phyloP scores from a whole-genome alignment of 2,113 vertebrate species.

The Tyto alba region DNA sequence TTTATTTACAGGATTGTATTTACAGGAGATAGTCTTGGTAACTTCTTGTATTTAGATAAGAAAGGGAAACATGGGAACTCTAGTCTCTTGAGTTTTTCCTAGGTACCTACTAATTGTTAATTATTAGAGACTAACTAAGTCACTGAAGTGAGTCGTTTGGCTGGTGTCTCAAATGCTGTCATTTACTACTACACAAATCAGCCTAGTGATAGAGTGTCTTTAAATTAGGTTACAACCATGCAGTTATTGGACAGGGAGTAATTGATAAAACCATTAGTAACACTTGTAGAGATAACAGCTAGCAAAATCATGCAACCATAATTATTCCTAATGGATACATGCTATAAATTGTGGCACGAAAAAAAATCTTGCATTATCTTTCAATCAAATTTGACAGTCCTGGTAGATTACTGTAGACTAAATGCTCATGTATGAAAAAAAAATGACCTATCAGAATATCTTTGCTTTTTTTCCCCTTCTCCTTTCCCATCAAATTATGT shows the following conservation, averaged over 20 bases:
- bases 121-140: slow-evolving; percentile 86
- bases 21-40: slow-evolving; percentile 7
- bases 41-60: slow-evolving; percentile 66
- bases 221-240: slow-evolving; percentile 96
- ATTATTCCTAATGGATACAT: slow-evolving; percentile 96
- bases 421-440: slow-evolving; percentile 63
- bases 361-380: slow-evolving; percentile 82
- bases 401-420: slow-evolving; percentile 75
- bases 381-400: slow-evolving; percentile 84
- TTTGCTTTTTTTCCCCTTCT: slow-evolving; percentile 23
- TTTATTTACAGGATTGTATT: slow-evolving; percentile 38
- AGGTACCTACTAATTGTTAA: slow-evolving; percentile 84
- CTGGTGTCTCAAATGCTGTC: slow-evolving; percentile 85
- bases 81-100: slow-evolving; percentile 72
- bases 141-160: slow-evolving; percentile 84
- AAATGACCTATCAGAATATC: slow-evolving; percentile 72
- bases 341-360: slow-evolving; percentile 91
- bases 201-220: slow-evolving; percentile 87
- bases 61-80: slow-evolving; percentile 47
- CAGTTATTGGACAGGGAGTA: slow-evolving; percentile 91
- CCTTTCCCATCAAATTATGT: slow-evolving; percentile 46
- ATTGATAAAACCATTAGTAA: slow-evolving; percentile 99
- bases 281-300: slow-evolving; percentile 98
- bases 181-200: slow-evolving; percentile 90
- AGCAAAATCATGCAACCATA: slow-evolving; percentile 94